Base-by-base conservation (phyloP, 2,888 invertebrate species). In the Oscheius sp. region DNA sequence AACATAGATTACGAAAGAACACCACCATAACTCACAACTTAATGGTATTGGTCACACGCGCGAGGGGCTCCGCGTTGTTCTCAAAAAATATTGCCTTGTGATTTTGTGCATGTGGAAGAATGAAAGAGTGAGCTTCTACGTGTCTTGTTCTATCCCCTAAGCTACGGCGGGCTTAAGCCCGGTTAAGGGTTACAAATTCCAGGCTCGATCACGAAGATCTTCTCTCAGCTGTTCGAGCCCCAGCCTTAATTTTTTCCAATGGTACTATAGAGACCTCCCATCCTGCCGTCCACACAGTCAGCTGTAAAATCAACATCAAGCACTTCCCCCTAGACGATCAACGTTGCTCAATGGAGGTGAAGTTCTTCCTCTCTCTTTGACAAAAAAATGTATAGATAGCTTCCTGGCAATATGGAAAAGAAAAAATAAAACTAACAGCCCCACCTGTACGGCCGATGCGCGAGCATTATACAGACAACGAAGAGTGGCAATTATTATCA, bases 161-260 rank as follows among this genome's bases (percentile, higher is more conserved):
- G 52, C 46, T 57, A 37, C 23, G 64, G 46, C 52, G 64, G 64
- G 64, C 64, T 34, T 15, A 33, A 46, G 68, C 78, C 78, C 74
- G 67, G 46, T 55, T 69, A 75, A 78, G 75, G 78, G 78, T 75
- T 33, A 45, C 71, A 55, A 52, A 72, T 82, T 81, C 80, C 76
- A 84, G 84, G 83, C 70, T 84, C 69, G 74, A 80, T 25, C 82
- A 82, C 69, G 84, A 84, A 63, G 83, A 84, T 66, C 73, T 84
- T 1, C 79, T 84, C 6, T 76, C 82, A 17, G 72, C 79, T 1
- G 78, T 84, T 3, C 72, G 82, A 8, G 80, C 84, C 0, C 82
- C 84, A 0, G 82, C 75, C 0, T 63, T 80, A 12, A 75, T 84
- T 17, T 76, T 74, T 63, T 15, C 65, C 20, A 83, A 84, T 72